Evolutionary conservation across 2,797 vertebrate species (phyloP), one percentile per base, ranked within the genome.

Genomic region (Sebastes hubbsi): DNA sequence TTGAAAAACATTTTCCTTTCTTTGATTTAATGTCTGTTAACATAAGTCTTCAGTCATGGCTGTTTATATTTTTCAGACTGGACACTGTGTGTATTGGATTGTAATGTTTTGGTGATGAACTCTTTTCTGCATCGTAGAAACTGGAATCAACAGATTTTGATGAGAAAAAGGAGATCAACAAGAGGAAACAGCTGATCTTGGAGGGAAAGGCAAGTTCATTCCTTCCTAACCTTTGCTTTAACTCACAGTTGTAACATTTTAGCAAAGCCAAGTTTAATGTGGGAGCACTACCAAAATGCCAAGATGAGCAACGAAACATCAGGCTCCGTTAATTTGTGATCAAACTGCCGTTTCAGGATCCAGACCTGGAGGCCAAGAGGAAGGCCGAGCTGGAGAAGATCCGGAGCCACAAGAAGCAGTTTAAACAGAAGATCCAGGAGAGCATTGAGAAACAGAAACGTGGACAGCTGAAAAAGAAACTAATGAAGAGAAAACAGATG

Each of bases 111-210:
- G 1, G 55, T 16, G n/a, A 14, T 32, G 3, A 62, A 24, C 4
- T 24, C 14, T 11, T 60, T 68, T 80, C 4, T 77, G 13, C 65
- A 2, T 88, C 82, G 5, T 84, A 99, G 99, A 97, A 95, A 92
- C 95, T 99, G 3, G 99, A 99, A 86, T 96, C 97, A 0, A 96
- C 93, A 0, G 97, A 98, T 84, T 99, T 99, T 59, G 97, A 98
- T 7, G 97, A 99, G 93, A 99, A 98, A 92, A 99, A 97, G 56
- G 97, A 99, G 85, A 98, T 97, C 70, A 97, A 99, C 85, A 99
- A 99, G 86, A 95, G 97, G 91, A 99, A 99, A 63, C 97, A 99
- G 87, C 86, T 99, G 93, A 98, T 99, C 88, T 89, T 99, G 8
- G 97, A 99, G 71, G 98, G 99, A 12, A 99, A 98, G 96, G 99